Evolutionary conservation across 2,888 invertebrate genomes (phyloP).

Genomic region (Xestoiulus laeticollis): DNA sequence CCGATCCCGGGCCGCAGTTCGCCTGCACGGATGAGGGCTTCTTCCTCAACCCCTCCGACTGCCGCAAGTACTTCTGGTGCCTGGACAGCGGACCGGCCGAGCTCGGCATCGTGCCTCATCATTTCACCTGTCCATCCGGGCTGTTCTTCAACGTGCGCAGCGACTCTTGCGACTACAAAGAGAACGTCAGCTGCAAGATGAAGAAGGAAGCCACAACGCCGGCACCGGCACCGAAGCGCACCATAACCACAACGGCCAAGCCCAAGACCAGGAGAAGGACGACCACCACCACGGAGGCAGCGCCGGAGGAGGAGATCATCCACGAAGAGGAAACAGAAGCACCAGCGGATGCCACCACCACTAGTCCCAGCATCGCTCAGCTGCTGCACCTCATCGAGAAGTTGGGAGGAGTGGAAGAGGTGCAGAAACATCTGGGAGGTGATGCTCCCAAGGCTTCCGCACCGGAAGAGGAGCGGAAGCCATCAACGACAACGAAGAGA

Average conservation of each 20-base stretch:
- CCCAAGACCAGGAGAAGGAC: slow-evolving; percentile 45
- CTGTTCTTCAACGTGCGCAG: slow-evolving; percentile 90
- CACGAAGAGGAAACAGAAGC: slow-evolving; percentile 63
- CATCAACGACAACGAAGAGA: slow-evolving; percentile 30
- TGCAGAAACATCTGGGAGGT: slow-evolving; percentile 64
- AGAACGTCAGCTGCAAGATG: slow-evolving; percentile 75
- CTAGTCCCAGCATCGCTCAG: slow-evolving; percentile 56
- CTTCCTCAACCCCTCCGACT: slow-evolving; percentile 89
- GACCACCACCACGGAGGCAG: slow-evolving; percentile 53
- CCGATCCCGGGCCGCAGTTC: slow-evolving; percentile 87
- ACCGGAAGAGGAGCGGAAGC: slow-evolving; percentile 9
- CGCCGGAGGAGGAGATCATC: slow-evolving; percentile 63
- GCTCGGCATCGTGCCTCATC: slow-evolving; percentile 88
- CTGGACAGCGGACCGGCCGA: slow-evolving; percentile 80
- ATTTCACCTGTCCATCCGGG: slow-evolving; percentile 92
- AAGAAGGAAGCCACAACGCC: slow-evolving; percentile 64
- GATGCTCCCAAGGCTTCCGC: slow-evolving; percentile 59
- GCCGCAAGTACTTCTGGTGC: slow-evolving; percentile 96
- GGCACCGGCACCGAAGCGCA: neutral
- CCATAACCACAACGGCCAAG: slow-evolving; percentile 41
- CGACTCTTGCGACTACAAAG: slow-evolving; percentile 90
- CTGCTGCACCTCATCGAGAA: slow-evolving; percentile 59
- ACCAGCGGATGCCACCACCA: slow-evolving; percentile 49
- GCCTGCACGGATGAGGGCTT: slow-evolving; percentile 94
- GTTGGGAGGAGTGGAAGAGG: slow-evolving; percentile 61